These are phyloP conservation scores for human DNA, from an alignment of 2,113 vertebrate genomes.

Conservation along the genomic window DNA sequence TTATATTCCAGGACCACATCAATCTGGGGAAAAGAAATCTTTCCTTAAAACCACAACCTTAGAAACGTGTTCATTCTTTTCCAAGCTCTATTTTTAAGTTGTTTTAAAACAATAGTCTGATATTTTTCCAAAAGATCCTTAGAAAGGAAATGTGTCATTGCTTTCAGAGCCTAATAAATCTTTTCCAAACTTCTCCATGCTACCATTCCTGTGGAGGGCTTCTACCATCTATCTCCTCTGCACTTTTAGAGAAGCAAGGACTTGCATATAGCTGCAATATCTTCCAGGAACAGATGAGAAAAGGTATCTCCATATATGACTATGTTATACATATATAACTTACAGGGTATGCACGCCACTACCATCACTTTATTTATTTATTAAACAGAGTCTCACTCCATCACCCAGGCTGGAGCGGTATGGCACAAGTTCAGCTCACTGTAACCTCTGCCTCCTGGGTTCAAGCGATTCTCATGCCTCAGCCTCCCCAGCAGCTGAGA, in stretches of 20 bases:
- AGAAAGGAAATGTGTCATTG: conserved; percentile 53
- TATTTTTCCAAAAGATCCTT: conserved; percentile 51
- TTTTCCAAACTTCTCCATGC: not conserved
- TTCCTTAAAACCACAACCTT: not conserved
- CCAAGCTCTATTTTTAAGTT: conserved; percentile 1
- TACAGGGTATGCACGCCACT: fast-evolving
- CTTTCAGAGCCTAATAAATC: not conserved
- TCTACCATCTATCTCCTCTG: not conserved
- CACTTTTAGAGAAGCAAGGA: not conserved
- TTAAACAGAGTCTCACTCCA: no score
- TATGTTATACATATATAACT: fast-evolving
- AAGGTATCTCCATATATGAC: fast-evolving
- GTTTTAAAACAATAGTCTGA: conserved; percentile 52
- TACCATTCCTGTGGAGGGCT: not conserved
- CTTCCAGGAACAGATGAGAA: not conserved
- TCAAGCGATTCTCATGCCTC: no score
- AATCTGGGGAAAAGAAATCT: not conserved
- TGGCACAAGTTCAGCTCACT: no score
- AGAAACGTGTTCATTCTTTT: not conserved
- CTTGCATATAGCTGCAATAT: fast-evolving
- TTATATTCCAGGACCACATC: not conserved
- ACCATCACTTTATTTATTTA: not conserved
- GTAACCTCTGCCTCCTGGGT: no score
- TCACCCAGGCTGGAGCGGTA: no score
- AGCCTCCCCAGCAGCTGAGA: no score